phyloP scores from a whole-genome alignment of 2,888 invertebrate genomes.

The Siphlonurus alternatus region DNA sequence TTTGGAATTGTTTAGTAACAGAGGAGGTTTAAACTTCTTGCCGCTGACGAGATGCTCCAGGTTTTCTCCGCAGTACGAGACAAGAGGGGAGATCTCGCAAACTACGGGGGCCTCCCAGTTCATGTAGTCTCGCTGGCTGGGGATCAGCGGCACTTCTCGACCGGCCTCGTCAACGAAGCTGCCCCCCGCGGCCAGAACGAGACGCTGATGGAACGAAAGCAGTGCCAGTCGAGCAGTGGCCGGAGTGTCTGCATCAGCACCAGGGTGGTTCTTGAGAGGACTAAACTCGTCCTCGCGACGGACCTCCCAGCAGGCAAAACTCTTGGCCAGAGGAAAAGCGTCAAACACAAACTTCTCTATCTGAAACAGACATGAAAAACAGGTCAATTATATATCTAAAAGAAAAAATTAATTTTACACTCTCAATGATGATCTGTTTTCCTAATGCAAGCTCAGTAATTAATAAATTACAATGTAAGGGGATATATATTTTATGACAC shows the following conservation, averaged over 20 bases:
- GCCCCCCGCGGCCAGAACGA: conserved; percentile 68
- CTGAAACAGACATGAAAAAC: conserved; percentile 13
- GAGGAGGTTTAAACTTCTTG: conserved; percentile 49
- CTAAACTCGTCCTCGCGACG: conserved; percentile 88
- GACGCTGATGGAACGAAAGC: conserved; percentile 56
- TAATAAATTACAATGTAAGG: too few relatives aligned
- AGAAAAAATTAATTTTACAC: not conserved
- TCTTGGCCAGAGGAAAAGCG: conserved; percentile 84
- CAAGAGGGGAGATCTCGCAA: conserved; percentile 79
- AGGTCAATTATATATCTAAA: not conserved
- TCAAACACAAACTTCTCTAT: conserved; percentile 99
- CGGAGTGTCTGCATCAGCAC: conserved; percentile 77
- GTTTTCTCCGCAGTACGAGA: conserved; percentile 84
- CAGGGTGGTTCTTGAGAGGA: conserved; percentile 87
- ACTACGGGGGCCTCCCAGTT: conserved; percentile 22
- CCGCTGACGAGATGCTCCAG: conserved; percentile 46
- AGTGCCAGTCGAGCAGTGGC: conserved; percentile 68
- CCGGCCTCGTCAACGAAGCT: conserved; percentile 6
- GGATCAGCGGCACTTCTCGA: not conserved
- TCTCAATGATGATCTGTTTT: too few relatives aligned
- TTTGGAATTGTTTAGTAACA: conserved; percentile 27
- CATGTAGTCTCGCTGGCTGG: not conserved
- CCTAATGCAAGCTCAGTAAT: too few relatives aligned
- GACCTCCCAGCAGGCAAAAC: conserved; percentile 86
- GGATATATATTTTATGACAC: too few relatives aligned